Evolutionary conservation across 2,113 vertebrate genomes (phyloP).

Genomic region (Melierax canorus): DNA sequence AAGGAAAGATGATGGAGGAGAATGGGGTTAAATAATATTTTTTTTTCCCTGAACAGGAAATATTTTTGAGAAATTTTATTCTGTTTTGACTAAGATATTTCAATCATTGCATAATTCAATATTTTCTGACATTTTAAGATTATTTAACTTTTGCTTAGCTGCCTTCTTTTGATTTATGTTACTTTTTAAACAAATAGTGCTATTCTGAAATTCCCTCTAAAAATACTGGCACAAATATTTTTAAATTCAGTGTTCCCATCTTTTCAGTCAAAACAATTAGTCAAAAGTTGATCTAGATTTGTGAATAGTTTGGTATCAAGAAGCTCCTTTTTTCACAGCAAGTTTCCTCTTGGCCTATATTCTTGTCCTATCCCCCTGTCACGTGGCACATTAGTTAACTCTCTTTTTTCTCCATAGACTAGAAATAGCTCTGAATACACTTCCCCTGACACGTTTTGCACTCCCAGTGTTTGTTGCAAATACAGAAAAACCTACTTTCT

Average conservation of each 20-base stretch:
- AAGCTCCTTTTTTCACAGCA: not conserved
- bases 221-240: not conserved
- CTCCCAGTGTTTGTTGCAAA: not conserved
- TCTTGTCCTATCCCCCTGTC: not conserved
- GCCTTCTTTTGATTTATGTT: not conserved
- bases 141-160: not conserved
- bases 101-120: not conserved
- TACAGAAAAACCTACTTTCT: not conserved
- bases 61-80: not conserved
- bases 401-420: not conserved
- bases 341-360: not conserved
- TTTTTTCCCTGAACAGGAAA: not conserved
- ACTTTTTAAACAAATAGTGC: not conserved
- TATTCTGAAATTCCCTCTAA: not conserved
- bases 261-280: not conserved
- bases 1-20: not conserved
- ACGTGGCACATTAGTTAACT: accelerated
- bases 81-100: not conserved
- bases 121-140: not conserved
- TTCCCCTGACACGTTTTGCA: not conserved
- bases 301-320: not conserved
- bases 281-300: not conserved
- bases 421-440: not conserved
- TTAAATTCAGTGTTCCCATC: not conserved
- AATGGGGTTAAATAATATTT: not conserved